Evolutionary conservation across 2,113 vertebrate species (phyloP).

Genomic region (Pseudolaguvia tuberculata): DNA sequence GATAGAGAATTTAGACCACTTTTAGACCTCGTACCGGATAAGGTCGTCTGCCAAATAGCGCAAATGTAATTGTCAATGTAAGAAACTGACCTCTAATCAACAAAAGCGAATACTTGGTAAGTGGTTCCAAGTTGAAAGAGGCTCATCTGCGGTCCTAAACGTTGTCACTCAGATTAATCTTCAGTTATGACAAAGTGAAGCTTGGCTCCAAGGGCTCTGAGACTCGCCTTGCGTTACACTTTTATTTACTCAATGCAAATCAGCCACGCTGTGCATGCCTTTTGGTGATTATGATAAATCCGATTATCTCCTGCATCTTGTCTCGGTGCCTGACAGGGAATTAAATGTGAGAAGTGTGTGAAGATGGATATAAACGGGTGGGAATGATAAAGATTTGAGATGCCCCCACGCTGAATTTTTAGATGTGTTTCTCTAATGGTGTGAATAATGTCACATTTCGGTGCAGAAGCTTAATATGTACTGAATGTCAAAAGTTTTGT

Average conservation of each 20-base stretch:
- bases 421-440: constrained; percentile 6
- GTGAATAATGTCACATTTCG: constrained; percentile 33
- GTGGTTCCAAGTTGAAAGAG: constrained; percentile 37
- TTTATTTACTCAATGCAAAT: constrained; percentile 68
- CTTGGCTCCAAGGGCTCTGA: constrained; percentile 53
- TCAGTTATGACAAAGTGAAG: constrained; percentile 60
- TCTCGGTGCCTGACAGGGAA: constrained; percentile 67
- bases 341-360: constrained; percentile 63
- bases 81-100: not conserved
- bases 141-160: constrained; percentile 57
- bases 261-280: constrained; percentile 57
- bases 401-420: constrained; percentile 27
- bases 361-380: constrained; percentile 67
- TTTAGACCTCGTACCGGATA: too few relatives aligned
- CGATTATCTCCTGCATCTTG: constrained; percentile 71
- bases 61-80: not conserved
- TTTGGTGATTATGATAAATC: constrained; percentile 74
- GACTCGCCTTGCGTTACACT: constrained; percentile 62
- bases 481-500: constrained; percentile 7
- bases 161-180: constrained; percentile 70
- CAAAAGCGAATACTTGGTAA: not conserved
- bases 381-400: constrained; percentile 66
- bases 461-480: constrained; percentile 7
- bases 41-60: too few relatives aligned
- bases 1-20: too few relatives aligned